These are phyloP conservation scores for Dioctria rufipes DNA, from an alignment of 2,888 invertebrate genomes.

Conservation along the genomic window DNA sequence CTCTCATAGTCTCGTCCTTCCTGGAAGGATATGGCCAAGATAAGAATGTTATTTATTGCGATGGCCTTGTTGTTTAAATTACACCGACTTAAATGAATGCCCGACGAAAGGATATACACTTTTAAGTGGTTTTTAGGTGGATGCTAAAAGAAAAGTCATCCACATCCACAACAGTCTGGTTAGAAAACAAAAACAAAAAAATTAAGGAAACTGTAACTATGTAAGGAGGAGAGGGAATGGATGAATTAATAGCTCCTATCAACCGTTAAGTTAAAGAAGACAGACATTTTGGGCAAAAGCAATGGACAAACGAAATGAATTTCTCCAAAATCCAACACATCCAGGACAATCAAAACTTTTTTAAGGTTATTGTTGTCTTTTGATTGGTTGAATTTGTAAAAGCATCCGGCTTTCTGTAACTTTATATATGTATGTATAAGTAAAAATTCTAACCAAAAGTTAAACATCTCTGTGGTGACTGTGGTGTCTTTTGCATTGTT, in stretches of 20 bases:
- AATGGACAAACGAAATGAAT: conserved; percentile 19
- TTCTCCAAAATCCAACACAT: neutral
- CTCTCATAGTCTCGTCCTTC: conserved; percentile 27
- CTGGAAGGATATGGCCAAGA: conserved; percentile 40
- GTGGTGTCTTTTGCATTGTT: too few relatives aligned
- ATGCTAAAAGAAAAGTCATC: conserved; percentile 1
- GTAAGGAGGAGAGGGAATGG: neutral
- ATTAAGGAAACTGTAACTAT: neutral
- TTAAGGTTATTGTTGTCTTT: too few relatives aligned
- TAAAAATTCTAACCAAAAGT: too few relatives aligned
- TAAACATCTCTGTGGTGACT: too few relatives aligned
- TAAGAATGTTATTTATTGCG: conserved; percentile 47
- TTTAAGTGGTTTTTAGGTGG: conserved; percentile 36
- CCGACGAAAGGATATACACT: conserved; percentile 26
- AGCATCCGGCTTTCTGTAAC: too few relatives aligned
- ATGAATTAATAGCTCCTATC: neutral
- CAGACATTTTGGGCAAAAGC: neutral
- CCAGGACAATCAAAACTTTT: conserved; percentile 17
- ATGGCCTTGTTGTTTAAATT: conserved; percentile 50
- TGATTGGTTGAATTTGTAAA: too few relatives aligned
- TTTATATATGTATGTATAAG: too few relatives aligned
- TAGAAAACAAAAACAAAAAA: neutral
- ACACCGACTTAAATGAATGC: conserved; percentile 23
- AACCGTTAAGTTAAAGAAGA: conserved; percentile 29
- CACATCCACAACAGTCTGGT: neutral